Base-by-base conservation (phyloP, 1,140 invertebrate genomes). In the Colletes latitarsis region DNA sequence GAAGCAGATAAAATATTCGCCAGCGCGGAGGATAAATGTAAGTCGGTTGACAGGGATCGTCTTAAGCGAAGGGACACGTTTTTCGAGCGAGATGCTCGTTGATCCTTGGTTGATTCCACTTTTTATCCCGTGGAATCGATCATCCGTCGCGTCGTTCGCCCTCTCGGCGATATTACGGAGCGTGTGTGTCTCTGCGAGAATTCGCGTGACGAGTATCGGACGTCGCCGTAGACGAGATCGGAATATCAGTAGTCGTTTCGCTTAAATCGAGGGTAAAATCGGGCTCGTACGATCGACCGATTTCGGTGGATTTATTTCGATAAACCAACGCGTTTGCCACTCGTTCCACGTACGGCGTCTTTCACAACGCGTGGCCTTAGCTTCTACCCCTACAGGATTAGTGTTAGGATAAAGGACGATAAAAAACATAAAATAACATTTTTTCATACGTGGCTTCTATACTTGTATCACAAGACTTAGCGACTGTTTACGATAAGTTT, bases 61-160 rank as follows among this genome's bases (percentile, higher is more conserved):
- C 69, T 73, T 55, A n/a, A 62, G 49, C 58, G 77, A 43, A 58
- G 69, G 81, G 62, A 76, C 62, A 74, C 53, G 30, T 85, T 64
- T 76, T 83, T 67, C 63, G 86, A 64, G 67, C 52, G 77, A 83
- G 79, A 80, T 79, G 91, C 92, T 92, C 91, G 77, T 81, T 85
- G 92, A 93, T 92, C 91, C 91, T 89, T 75, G 78, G 80, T 88
- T 93, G 89, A 93, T 92, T 87, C 88, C 90, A 89, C 87, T 86
- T 79, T 81, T 93, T 91, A 93, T 93, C 91, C 91, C 89, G 8
- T 73, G 88, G 90, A 92, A 93, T 93, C 92, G 90, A 93, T 93
- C 92, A 93, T 92, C 89, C 88, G 90, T 91, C 91, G 89, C 82
- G 76, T 73, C 81, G 88, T 77, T 72, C 79, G 85, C 85, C 63